Evolutionary conservation across 2,888 invertebrate genomes (phyloP).

Genomic region (Shargacucullia verbasci): DNA sequence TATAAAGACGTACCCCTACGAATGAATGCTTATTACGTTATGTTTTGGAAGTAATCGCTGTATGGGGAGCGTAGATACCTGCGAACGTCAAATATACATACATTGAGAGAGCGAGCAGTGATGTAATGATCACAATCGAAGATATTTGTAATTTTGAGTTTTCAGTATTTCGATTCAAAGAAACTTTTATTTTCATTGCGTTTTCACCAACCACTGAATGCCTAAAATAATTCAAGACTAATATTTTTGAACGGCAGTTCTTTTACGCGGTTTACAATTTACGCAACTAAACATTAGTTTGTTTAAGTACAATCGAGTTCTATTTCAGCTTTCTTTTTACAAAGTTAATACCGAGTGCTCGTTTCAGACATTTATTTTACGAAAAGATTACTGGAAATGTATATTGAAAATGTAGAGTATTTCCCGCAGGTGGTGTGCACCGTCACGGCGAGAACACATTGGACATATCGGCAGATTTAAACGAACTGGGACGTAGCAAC

Average conservation of each 20-base stretch:
- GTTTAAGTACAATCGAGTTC: constrained; percentile 7
- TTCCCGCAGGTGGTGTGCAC: constrained; percentile 96
- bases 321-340: constrained; percentile 9
- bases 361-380: constrained; percentile 1
- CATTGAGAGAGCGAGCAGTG: constrained; percentile 28
- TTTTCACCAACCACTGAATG: constrained; percentile 20
- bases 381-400: background rate
- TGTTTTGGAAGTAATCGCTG: constrained; percentile 36
- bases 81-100: constrained; percentile 11
- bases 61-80: constrained; percentile 13
- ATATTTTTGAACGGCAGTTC: constrained; percentile 26
- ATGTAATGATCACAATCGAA: constrained; percentile 49
- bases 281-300: constrained; percentile 14
- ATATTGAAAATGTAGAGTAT: constrained; percentile 16
- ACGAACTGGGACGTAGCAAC: constrained; percentile 95
- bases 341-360: constrained; percentile 5
- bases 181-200: constrained; percentile 45
- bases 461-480: constrained; percentile 98
- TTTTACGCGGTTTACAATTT: constrained; percentile 29
- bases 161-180: constrained; percentile 35
- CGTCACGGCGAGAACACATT: constrained; percentile 95
- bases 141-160: constrained; percentile 51
- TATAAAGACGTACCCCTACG: constrained; percentile 1
- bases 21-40: constrained; percentile 23
- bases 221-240: constrained; percentile 29